phyloP scores from a whole-genome alignment of 1,140 invertebrate genomes.

The Drosophila lowei region DNA sequence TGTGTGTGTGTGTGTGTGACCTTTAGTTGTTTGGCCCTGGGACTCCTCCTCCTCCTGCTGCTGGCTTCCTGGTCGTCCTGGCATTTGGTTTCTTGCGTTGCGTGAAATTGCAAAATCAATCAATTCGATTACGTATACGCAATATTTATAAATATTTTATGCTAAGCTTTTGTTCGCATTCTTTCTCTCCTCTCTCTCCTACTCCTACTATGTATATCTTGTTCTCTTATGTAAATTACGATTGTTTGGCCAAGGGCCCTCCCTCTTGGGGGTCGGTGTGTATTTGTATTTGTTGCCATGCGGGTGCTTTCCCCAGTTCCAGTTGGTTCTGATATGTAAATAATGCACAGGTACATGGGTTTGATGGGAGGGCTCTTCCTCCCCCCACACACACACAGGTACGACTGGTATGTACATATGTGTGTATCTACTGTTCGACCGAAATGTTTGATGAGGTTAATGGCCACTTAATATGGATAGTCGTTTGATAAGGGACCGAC shows the following conservation, averaged over 20 bases:
- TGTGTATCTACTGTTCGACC: neutral
- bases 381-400: neutral
- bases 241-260: neutral
- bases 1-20: neutral
- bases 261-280: neutral
- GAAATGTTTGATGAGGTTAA: constrained; percentile 18
- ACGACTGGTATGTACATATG: neutral
- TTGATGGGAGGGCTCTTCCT: neutral
- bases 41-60: constrained; percentile 4
- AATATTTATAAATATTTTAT: constrained; percentile 78
- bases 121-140: constrained; percentile 77
- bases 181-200: constrained; percentile 12
- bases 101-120: constrained; percentile 78
- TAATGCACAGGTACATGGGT: constrained; percentile 31
- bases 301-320: constrained; percentile 8
- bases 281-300: constrained; percentile 15
- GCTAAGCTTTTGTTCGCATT: constrained; percentile 60
- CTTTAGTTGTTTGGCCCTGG: constrained; percentile 6
- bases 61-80: constrained; percentile 18
- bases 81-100: constrained; percentile 58
- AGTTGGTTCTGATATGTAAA: constrained; percentile 62
- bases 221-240: constrained; percentile 48
- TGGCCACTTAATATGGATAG: constrained; percentile 14
- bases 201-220: constrained; percentile 5
- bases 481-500: neutral